Conservation (phyloP, 2,888 invertebrate genomes). For the Theodoxus fluviatilis region DNA sequence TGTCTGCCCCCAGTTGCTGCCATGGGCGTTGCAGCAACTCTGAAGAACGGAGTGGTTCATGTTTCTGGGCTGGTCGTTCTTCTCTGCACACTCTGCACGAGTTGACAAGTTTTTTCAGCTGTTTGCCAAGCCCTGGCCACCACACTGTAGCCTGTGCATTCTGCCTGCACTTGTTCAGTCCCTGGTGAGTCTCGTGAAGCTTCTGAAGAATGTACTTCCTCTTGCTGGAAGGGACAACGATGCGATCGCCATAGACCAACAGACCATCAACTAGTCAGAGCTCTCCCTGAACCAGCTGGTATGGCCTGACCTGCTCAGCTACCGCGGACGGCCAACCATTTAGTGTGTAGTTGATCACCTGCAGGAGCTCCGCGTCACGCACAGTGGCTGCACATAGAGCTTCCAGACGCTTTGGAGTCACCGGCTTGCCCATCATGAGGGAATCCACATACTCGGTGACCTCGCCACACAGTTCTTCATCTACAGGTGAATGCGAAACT, state of each 20-base stretch:
- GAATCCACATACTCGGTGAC: no score
- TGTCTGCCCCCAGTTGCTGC: constrained; percentile 17
- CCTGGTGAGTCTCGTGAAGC: constrained; percentile 21
- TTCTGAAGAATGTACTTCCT: background rate
- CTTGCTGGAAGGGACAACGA: constrained; percentile 3
- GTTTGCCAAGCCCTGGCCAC: constrained; percentile 8
- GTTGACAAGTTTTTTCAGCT: background rate
- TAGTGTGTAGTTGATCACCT: background rate
- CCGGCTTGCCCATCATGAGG: no score
- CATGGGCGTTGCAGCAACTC: background rate
- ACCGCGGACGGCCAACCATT: background rate
- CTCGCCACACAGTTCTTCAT: no score
- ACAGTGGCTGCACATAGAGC: background rate
- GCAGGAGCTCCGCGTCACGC: constrained; percentile 17
- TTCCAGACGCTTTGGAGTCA: background rate
- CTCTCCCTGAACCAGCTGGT: constrained; percentile 20
- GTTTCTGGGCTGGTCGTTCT: background rate
- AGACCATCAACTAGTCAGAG: constrained; percentile 3
- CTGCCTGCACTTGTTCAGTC: constrained; percentile 19
- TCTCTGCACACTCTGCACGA: constrained; percentile 3
- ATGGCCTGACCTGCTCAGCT: background rate
- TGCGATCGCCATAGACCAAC: background rate
- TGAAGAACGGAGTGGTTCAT: constrained; percentile 11
- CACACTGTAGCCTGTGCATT: background rate
- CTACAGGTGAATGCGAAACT: no score